Evolutionary conservation across 2,797 vertebrate genomes (phyloP).

Genomic region (Sebastes melanostomus): DNA sequence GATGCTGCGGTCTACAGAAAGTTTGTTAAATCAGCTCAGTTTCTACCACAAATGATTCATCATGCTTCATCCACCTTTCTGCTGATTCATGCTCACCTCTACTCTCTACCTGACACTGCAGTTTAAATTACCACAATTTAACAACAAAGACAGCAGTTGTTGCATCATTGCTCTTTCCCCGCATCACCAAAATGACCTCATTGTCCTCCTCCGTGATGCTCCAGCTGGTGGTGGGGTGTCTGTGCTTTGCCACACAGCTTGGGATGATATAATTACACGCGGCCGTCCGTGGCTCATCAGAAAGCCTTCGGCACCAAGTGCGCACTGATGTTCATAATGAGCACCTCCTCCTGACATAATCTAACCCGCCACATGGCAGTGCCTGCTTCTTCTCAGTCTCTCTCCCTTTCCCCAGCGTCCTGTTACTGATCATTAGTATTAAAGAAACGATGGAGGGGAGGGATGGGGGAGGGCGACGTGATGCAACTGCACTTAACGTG

Average conservation of each 20-base stretch:
- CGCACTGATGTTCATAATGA: slow-evolving; percentile 49
- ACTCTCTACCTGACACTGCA: slow-evolving; percentile 15
- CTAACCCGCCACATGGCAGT: slow-evolving; percentile 49
- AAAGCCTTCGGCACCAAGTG: slow-evolving; percentile 19
- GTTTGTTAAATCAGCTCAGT: not conserved
- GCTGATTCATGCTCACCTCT: slow-evolving; percentile 36
- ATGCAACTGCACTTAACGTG: slow-evolving; percentile 46
- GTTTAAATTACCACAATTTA: slow-evolving; percentile 16
- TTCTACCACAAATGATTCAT: not conserved
- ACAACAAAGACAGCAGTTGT: slow-evolving; percentile 7
- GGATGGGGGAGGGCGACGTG: not conserved
- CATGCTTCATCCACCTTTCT: not conserved
- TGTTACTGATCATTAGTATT: slow-evolving; percentile 42
- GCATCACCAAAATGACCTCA: slow-evolving; percentile 15
- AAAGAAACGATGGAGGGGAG: not conserved
- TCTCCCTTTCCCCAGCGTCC: slow-evolving; percentile 12
- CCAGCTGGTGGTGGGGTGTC: slow-evolving; percentile 25
- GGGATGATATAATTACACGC: slow-evolving; percentile 27
- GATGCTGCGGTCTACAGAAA: not conserved
- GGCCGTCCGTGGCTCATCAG: slow-evolving; percentile 16
- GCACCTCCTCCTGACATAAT: slow-evolving; percentile 50
- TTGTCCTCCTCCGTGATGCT: slow-evolving; percentile 22
- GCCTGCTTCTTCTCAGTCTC: slow-evolving; percentile 35
- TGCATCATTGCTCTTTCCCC: slow-evolving; percentile 9
- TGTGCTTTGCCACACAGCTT: slow-evolving; percentile 21